A percentile compares a stretch with the other conserved stretches of the same genome.
phyloP scores from a whole-genome alignment of 2,113 vertebrate genomes.

The Melanerpes formicivorus region DNA sequence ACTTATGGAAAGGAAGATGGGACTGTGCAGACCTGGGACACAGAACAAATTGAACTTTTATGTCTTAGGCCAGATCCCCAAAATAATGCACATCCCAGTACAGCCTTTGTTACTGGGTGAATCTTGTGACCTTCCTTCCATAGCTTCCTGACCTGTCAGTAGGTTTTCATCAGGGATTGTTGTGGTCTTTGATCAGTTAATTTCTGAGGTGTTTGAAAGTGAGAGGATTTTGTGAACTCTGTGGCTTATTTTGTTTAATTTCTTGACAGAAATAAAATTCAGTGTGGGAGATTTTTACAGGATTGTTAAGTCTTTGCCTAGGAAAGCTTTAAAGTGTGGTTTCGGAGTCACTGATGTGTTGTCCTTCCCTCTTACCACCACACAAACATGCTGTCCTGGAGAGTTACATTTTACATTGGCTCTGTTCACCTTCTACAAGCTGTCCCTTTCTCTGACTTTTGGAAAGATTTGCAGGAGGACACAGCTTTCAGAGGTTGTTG shows the following conservation, averaged over 20 bases:
- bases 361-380: conserved; percentile 27
- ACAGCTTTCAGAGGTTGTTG: conserved; percentile 10
- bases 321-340: neutral
- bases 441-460: conserved; percentile 38
- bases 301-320: neutral
- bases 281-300: neutral
- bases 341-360: neutral
- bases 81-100: neutral
- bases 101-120: neutral
- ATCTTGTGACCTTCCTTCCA: neutral
- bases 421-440: conserved; percentile 45
- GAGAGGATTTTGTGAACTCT: neutral
- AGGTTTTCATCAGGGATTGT: neutral
- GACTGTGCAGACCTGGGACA: neutral
- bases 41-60: neutral
- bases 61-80: neutral
- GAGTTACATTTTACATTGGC: conserved; percentile 61
- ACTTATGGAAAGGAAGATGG: neutral
- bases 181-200: neutral
- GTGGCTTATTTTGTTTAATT: neutral
- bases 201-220: neutral
- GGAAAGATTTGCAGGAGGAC: conserved; percentile 33
- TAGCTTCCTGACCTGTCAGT: neutral
- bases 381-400: conserved; percentile 40
- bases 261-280: neutral